Evolutionary conservation across 2,888 invertebrate genomes (phyloP).

Genomic region (Boloria selene): DNA sequence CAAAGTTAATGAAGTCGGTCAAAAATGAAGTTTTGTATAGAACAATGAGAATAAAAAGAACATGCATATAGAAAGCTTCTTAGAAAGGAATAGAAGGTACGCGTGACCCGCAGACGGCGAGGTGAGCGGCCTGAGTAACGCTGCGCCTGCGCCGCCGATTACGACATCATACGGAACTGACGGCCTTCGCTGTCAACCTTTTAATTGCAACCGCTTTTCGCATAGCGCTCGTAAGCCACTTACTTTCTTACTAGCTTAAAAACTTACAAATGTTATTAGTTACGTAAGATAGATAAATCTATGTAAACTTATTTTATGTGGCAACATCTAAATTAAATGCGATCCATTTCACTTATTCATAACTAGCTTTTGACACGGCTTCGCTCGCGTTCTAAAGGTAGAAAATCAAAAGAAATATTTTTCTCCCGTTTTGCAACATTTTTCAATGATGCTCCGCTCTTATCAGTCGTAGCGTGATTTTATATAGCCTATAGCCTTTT

Average conservation of each 20-base stretch:
- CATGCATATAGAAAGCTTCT: constrained; percentile 74
- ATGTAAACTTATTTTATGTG: not conserved
- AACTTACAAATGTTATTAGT: constrained; percentile 1
- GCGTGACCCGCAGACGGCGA: constrained; percentile 71
- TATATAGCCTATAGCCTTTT: too few species aligned
- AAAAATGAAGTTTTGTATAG: constrained; percentile 11
- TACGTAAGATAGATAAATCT: not conserved
- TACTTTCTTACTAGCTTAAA: constrained; percentile 35
- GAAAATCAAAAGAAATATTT: too few species aligned
- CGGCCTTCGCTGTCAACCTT: constrained; percentile 78
- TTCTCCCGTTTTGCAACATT: too few species aligned
- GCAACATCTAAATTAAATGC: not conserved
- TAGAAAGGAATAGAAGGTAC: constrained; percentile 80
- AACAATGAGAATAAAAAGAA: constrained; percentile 27
- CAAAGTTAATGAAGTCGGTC: not conserved
- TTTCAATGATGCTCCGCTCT: too few species aligned
- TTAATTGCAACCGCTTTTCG: constrained; percentile 64
- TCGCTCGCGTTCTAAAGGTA: too few species aligned
- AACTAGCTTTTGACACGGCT: too few species aligned
- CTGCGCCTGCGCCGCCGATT: constrained; percentile 49
- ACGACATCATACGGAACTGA: constrained; percentile 71
- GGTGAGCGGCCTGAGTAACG: constrained; percentile 51
- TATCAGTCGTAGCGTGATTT: too few species aligned
- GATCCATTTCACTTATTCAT: too few species aligned
- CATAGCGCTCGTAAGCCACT: constrained; percentile 50